These are phyloP conservation scores for Neogale vison DNA, from an alignment of 2,113 vertebrate species.

Conservation along the genomic window DNA sequence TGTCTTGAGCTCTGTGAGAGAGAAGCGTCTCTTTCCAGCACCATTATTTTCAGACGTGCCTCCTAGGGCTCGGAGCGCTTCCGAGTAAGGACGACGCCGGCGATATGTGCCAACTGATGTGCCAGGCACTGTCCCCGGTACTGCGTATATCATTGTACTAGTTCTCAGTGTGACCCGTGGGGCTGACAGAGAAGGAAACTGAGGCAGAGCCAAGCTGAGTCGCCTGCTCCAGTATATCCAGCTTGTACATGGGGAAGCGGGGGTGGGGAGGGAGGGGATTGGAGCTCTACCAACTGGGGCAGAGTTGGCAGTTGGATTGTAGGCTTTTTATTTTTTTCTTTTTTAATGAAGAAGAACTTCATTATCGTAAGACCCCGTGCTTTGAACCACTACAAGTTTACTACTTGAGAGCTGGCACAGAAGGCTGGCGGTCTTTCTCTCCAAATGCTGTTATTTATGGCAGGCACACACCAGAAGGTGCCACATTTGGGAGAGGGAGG, in stretches of 20 bases:
- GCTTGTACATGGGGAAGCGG: background rate
- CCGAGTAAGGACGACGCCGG: accelerated
- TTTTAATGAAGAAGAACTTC: background rate
- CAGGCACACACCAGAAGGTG: accelerated
- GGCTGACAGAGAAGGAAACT: background rate
- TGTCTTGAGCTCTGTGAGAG: background rate
- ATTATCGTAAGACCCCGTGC: accelerated
- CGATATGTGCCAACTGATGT: background rate
- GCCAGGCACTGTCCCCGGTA: background rate
- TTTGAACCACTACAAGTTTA: no score
- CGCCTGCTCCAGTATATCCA: accelerated
- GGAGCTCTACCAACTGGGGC: background rate
- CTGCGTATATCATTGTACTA: accelerated
- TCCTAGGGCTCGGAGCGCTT: background rate
- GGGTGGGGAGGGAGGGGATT: background rate
- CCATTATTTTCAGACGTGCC: background rate
- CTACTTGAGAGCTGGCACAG: accelerated
- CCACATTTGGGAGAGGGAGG: background rate
- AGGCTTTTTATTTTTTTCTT: background rate
- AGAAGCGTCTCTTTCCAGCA: background rate
- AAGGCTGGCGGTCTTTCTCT: background rate
- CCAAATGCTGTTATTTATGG: background rate
- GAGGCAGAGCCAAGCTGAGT: background rate
- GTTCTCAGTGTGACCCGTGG: background rate
- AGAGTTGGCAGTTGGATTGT: no score